Evolutionary conservation across 2,888 invertebrate species (phyloP), one percentile per base, ranked within the genome.

Genomic region (Drosophila macrothrix): DNA sequence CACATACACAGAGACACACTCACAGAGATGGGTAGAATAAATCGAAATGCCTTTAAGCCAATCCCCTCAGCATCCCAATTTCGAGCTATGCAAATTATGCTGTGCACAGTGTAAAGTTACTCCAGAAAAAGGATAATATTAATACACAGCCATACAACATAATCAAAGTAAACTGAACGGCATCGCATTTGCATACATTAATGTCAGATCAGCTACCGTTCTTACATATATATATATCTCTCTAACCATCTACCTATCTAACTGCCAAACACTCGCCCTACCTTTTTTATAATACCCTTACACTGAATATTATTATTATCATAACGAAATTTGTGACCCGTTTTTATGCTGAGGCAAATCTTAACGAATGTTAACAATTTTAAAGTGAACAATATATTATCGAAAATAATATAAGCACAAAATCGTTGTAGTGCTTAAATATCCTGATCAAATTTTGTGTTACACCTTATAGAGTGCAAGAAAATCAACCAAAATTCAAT

Each of bases 111-210:
- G 56, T 79, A 68, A 72, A 80, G 80, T 80, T 80, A 78, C 78
- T 73, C 35, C 60, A 16, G 58, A 41, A 65, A 68, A 84, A 83
- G 86, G 89, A 86, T 88, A 80, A 82, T 83, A 83, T 82, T 78
- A 80, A 82, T 80, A 88, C 71, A 72, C 72, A 76, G 63, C 49
- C 60, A 41, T 33, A 75, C 87, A 86, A 81, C 85, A 86, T 87
- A 89, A 86, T 86, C 87, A 83, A 84, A 79, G 87, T 55, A 60
- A 78, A 72, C 67, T 76, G 58, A 67, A 73, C 52, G 68, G 71
- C 76, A 76, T 73, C 70, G 89, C 85, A 87, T 89, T 89, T 87
- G 88, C 87, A 87, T 87, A 87, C 68, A 89, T 89, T 87, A 89
- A 78, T 68, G 77, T 77, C 73, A 72, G 65, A 73, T 62, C 67